Percentiles rank a stretch among this genome's conserved stretches.
These are phyloP conservation scores for Oryzaephilus surinamensis DNA, from an alignment of 1,140 invertebrate species.

Conservation along the genomic window DNA sequence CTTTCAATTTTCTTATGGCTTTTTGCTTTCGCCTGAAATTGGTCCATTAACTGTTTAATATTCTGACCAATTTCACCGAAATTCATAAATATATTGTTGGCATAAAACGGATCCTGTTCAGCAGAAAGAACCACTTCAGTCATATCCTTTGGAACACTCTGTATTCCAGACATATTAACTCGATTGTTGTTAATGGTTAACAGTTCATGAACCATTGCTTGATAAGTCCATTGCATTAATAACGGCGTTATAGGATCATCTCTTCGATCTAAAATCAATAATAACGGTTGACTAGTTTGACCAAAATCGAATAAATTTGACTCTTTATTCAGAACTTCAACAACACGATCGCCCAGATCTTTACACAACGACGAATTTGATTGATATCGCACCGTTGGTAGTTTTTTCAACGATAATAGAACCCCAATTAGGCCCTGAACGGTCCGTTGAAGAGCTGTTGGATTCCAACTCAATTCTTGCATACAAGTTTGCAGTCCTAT, in stretches of 20 bases:
- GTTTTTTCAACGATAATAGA: conserved; percentile 84
- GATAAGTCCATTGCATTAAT: conserved; percentile 99
- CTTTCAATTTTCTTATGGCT: conserved; percentile 96
- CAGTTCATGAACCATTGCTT: conserved; percentile 99
- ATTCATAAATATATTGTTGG: conserved; percentile 89
- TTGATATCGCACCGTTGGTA: conserved; percentile 86
- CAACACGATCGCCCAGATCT: conserved; percentile 74
- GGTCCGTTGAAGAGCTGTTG: conserved; percentile 59
- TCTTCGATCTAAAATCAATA: conserved; percentile 82
- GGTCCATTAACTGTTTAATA: conserved; percentile 94
- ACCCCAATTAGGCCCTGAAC: conserved; percentile 79
- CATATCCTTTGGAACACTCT: conserved; percentile 78
- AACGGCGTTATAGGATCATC: conserved; percentile 94
- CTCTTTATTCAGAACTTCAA: conserved; percentile 78
- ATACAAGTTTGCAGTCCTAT: conserved; percentile 55
- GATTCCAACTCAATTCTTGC: conserved; percentile 64
- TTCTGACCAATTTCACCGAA: conserved; percentile 98
- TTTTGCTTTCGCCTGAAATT: conserved; percentile 93
- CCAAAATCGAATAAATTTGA: conserved; percentile 77
- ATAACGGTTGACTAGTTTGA: conserved; percentile 51
- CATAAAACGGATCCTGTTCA: conserved; percentile 97
- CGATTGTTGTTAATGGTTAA: conserved; percentile 91
- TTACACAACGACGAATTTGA: conserved; percentile 76
- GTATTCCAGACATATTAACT: conserved; percentile 76
- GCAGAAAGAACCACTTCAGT: conserved; percentile 88